Evolutionary conservation across 2,888 invertebrate genomes (phyloP).

Genomic region (Coleophora flavipennella): DNA sequence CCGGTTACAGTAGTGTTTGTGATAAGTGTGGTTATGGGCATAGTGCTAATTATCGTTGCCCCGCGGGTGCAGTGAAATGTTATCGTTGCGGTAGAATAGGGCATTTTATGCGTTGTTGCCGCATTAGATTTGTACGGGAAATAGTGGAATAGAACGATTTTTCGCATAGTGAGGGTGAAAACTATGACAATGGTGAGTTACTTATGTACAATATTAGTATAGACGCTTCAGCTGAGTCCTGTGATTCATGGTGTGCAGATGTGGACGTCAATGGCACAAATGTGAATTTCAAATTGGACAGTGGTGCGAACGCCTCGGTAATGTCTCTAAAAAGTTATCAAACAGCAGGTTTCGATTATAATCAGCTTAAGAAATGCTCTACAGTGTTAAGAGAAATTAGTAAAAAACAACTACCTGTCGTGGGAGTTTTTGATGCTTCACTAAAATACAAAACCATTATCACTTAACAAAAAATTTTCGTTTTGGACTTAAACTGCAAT

Average conservation of each 20-base stretch:
- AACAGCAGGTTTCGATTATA: not conserved
- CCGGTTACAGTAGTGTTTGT: not conserved
- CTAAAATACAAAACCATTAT: not conserved
- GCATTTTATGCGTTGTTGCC: constrained; percentile 4
- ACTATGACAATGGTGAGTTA: constrained; percentile 4
- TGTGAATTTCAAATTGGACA: constrained; percentile 6
- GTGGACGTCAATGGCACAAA: not conserved
- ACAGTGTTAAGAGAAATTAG: constrained; percentile 4
- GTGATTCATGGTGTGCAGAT: not conserved
- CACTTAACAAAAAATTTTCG: constrained; percentile 1
- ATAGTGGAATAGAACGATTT: not conserved
- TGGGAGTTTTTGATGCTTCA: constrained; percentile 4
- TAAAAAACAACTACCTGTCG: constrained; percentile 4
- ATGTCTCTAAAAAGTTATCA: constrained; percentile 1
- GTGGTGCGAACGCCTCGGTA: constrained; percentile 6
- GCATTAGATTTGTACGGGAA: not conserved
- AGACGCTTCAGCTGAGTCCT: not conserved
- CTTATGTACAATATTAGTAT: constrained; percentile 3
- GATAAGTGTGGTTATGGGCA: not conserved
- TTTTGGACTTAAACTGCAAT: constrained; percentile 5
- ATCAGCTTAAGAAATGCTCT: not conserved
- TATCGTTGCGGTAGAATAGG: constrained; percentile 2
- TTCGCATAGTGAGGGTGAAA: not conserved
- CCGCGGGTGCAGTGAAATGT: not conserved
- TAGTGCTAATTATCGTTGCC: not conserved